Percentiles rank a stretch among this genome's conserved stretches.
These are phyloP conservation scores for Porites lobata DNA, from an alignment of 92 coral and sea anemone genomes.

Conservation along the genomic window DNA sequence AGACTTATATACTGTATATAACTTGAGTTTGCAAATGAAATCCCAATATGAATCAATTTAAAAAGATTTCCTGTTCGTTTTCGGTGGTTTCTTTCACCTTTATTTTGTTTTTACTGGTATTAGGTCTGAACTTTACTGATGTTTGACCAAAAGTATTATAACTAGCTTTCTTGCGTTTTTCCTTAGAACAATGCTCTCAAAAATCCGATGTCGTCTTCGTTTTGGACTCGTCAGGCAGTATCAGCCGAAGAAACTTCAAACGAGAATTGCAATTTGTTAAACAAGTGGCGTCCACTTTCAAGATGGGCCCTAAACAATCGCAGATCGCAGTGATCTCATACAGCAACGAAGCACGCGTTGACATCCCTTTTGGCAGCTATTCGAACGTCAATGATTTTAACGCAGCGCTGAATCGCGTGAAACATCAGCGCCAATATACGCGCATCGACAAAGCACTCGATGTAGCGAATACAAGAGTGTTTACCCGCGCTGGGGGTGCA, in stretches of 20 bases:
- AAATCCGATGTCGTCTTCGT: conserved; percentile 76
- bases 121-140: too few species aligned
- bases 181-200: conserved; percentile 35
- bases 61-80: too few species aligned
- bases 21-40: too few species aligned
- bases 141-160: too few species aligned
- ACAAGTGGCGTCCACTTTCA: conserved; percentile 64
- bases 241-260: conserved; percentile 49
- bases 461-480: conserved; percentile 60
- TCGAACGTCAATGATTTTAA: conserved; percentile 63
- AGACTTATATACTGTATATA: too few species aligned
- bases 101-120: neutral
- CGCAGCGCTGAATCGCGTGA: conserved; percentile 58
- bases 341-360: conserved; percentile 64
- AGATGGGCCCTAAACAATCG: conserved; percentile 51
- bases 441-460: conserved; percentile 81
- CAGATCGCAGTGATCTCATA: conserved; percentile 77
- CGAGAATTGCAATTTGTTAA: conserved; percentile 71
- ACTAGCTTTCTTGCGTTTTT: neutral
- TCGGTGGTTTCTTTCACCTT: neutral
- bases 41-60: too few species aligned
- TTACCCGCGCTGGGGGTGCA: conserved; percentile 54
- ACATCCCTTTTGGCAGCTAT: conserved; percentile 58
- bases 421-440: conserved; percentile 57
- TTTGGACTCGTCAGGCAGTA: conserved; percentile 83